Base-by-base conservation (phyloP, 2,797 vertebrate genomes). In the Cyprinella venusta region DNA sequence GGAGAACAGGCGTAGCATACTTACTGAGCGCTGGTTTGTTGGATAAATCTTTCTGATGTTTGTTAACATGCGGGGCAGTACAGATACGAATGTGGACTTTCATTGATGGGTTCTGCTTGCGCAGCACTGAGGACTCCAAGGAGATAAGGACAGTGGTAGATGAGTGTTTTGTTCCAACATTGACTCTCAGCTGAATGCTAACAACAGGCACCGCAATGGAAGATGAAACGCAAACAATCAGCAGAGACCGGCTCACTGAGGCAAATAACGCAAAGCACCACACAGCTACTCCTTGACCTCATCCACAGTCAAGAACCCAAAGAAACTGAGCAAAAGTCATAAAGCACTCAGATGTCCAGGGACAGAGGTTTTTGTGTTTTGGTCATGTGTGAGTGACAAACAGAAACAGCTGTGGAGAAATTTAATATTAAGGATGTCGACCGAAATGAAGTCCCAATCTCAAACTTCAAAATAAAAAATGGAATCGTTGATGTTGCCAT, bases 101-200 rank as follows among this genome's bases (percentile, higher is more conserved):
- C 68, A 81, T 63, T 63, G 70, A 82, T 82, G 70, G 42, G 21
- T 75, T 45, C 9, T 36, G 50, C 36, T 38, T 33, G 68, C 16
- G 2, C 67, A n/a, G 36, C 68, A 30, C 24, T 9, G 6, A 30
- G n/a, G 67, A 81, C 69, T 75, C 42, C 9, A 54, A n/a, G 61
- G 80, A 75, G 80, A 82, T 82, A 75, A 74, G 45, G 45, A 75
- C 2, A 6, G 33, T 75, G 65, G 48, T 81, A 33, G 54, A 40
- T 65, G 80, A 75, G 48, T 16, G 42, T 65, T 75, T 74, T 54
- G 59, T 54, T 42, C n/a, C 4, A 8, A 67, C n/a, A 15, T 64
- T 4, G n/a, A 65, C 30, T 82, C 70, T 82, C 45, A 8, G 15
- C 59, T 75, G 70, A 75, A 82, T 75, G 70, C 80, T 48, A 81